These are phyloP conservation scores for Oncorhynchus masou DNA, from an alignment of 2,113 vertebrate genomes.

Conservation along the genomic window DNA sequence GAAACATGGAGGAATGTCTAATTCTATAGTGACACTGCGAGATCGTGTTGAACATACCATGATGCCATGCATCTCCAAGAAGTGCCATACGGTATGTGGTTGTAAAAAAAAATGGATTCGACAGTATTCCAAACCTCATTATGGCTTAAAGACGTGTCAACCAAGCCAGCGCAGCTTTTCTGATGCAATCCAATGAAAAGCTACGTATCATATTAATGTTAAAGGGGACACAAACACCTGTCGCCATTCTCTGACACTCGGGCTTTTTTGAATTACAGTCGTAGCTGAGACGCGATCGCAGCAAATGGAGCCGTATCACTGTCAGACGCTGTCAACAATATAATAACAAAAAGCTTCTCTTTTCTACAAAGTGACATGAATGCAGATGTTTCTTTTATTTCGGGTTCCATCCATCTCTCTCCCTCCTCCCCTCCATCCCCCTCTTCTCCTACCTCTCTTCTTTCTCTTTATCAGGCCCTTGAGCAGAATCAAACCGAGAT, in stretches of 20 bases:
- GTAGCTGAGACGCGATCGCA: conserved; percentile 27
- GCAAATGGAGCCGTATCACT: conserved; percentile 49
- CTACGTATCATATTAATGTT: neutral
- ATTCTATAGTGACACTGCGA: too few species aligned
- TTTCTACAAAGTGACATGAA: conserved; percentile 32
- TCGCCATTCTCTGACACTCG: conserved; percentile 25
- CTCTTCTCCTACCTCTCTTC: neutral
- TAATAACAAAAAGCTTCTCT: conserved; percentile 51
- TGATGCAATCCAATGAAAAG: conserved; percentile 19
- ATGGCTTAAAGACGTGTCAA: neutral
- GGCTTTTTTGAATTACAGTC: conserved; percentile 47
- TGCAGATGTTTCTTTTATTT: conserved; percentile 42
- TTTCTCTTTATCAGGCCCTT: neutral
- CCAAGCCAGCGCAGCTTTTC: conserved; percentile 1
- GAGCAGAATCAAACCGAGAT: neutral
- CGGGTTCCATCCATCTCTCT: conserved; percentile 8
- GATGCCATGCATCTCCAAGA: too few species aligned
- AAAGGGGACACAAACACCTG: conserved; percentile 38
- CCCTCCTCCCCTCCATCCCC: neutral
- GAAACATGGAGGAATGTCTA: too few species aligned
- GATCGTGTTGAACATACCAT: too few species aligned
- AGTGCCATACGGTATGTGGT: too few species aligned
- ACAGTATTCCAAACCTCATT: too few species aligned
- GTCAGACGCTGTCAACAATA: conserved; percentile 53
- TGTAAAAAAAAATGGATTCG: too few species aligned